phyloP scores from a whole-genome alignment of 2,113 vertebrate genomes.

The Neogale vison region DNA sequence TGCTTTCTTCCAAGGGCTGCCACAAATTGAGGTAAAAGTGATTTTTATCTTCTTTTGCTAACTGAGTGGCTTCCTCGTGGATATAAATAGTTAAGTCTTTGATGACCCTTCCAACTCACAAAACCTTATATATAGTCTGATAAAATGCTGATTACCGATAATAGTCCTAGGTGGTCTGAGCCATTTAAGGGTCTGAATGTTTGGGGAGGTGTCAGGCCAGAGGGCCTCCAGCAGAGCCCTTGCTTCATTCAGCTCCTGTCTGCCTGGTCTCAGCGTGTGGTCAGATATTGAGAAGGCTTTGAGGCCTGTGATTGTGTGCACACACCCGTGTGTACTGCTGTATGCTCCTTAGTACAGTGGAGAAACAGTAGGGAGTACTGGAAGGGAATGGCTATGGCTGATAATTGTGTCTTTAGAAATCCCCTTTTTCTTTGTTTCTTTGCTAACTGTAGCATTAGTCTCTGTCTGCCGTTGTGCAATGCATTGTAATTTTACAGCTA shows the following conservation, averaged over 20 bases:
- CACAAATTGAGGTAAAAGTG: neutral
- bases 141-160: neutral
- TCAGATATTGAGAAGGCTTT: neutral
- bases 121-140: neutral
- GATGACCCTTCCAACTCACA: neutral
- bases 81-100: neutral
- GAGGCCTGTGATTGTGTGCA: neutral
- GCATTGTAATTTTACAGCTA: neutral
- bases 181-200: neutral
- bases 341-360: neutral
- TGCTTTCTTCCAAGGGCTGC: neutral
- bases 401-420: neutral
- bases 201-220: neutral
- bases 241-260: neutral
- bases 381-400: neutral
- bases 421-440: neutral
- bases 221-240: neutral
- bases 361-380: neutral
- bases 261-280: neutral
- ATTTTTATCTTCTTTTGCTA: constrained; percentile 6
- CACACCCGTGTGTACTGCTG: neutral
- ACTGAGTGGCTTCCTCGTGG: neutral
- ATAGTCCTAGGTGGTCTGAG: neutral
- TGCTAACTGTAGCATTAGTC: neutral
- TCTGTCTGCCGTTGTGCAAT: neutral